Percentiles rank a stretch among this genome's conserved stretches.
Conservation (phyloP, 1,140 invertebrate genomes). For the Formica exsecta region DNA sequence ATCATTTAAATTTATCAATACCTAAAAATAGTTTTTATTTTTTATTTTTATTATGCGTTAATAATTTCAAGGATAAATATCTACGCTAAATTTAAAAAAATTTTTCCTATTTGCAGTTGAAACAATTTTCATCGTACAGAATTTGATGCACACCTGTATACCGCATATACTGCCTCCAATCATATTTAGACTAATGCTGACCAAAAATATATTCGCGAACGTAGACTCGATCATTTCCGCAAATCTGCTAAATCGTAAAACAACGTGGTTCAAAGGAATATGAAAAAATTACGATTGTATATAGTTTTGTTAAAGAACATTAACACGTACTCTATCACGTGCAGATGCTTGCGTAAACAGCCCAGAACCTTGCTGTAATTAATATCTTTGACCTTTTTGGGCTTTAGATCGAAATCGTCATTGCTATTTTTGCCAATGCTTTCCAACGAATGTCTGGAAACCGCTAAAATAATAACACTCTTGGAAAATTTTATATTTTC, state of each 20-base stretch:
- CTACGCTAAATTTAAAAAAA: neutral
- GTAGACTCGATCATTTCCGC: slow-evolving; percentile 40
- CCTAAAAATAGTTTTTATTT: neutral
- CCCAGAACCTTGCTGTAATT: slow-evolving; percentile 5
- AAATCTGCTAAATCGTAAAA: slow-evolving; percentile 31
- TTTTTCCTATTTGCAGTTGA: neutral
- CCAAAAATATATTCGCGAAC: slow-evolving; percentile 25
- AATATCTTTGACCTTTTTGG: neutral
- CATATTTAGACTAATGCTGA: slow-evolving; percentile 48
- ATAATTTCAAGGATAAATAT: neutral
- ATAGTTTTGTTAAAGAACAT: neutral
- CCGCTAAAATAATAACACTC: slow-evolving; percentile 36
- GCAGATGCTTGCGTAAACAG: slow-evolving; percentile 39
- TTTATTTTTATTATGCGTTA: neutral
- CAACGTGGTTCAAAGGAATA: neutral
- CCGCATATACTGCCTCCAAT: slow-evolving; percentile 51
- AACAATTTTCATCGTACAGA: neutral
- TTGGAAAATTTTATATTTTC: slow-evolving; percentile 16
- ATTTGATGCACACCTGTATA: slow-evolving; percentile 17
- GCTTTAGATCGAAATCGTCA: slow-evolving; percentile 23
- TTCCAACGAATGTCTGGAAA: slow-evolving; percentile 45
- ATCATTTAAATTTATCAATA: slow-evolving; percentile 47
- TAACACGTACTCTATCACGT: slow-evolving; percentile 43
- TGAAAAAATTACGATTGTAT: too few relatives aligned
- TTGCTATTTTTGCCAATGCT: slow-evolving; percentile 21